Evolutionary conservation across 2,888 invertebrate genomes (phyloP), one percentile per base, ranked within the genome.

Genomic region (Elysia crispata): DNA sequence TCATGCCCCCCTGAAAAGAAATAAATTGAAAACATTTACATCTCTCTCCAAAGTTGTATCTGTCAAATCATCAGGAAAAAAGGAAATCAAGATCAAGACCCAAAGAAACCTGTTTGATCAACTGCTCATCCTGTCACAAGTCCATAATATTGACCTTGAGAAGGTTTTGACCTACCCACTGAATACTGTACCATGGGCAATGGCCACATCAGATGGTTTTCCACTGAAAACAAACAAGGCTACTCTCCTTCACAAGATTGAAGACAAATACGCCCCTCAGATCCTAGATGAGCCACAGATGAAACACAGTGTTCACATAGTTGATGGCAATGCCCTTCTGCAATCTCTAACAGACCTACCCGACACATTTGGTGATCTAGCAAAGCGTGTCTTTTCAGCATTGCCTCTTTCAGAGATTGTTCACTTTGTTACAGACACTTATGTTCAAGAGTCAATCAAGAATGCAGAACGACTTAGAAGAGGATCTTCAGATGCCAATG

Each of bases 171-270:
- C 1, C 8, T 60, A 60, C 15, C 60, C 25, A 8, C 15, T 60
- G 15, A 60, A 3, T 5, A 5, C 60, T 25, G 15, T 13, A 5
- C 60, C 60, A 60, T 60, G 60, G 60, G 3, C 60, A 60, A 3
- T 60, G 60, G 60, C 60, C 15, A 8, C 60, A 60, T 60, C 60
- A 60, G 60, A 60, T 60, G 60, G 60, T 15, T 67, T 15, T 3
- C 25, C 25, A 6, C 67, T 67, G 30, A 67, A 67, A 15, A 67
- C 67, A 67, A 67, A 67, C 25, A 67, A 30, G 67, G 25, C 67
- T 15, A 67, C 30, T 6, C 67, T 67, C 28, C 3, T 60, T 3
- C 25, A 60, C 60, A 60, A 60, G 60, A 3, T 60, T 15, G 15
- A 3, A 25, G 6, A 3, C 15, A 15, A 60, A 15, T 8, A 60